Evolutionary conservation across 2,888 invertebrate species (phyloP), one percentile per base, ranked within the genome.

Genomic region (Coecobrya sp.): DNA sequence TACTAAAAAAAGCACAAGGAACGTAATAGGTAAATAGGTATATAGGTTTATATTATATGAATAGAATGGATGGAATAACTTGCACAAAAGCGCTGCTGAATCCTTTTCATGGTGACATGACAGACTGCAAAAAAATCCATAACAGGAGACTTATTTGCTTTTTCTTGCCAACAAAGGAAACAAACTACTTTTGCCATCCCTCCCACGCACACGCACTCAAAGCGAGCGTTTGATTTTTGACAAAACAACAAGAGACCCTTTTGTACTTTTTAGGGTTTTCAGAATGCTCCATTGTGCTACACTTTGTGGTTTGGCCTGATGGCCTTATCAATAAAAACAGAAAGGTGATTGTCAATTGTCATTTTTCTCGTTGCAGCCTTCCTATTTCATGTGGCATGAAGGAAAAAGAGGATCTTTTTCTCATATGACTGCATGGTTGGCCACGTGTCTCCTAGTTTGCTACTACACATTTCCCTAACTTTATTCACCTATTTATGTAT

Each of bases 261-360:
- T 68, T 68, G 68, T 68, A 68, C 30, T 27, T 68, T 68, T 68
- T 7, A 30, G 68, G 68, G 11, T 68, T 30, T 30, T 8, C 30
- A 30, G 13, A 68, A 27, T 30, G 30, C 30, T 2, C 68, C n/a
- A 13, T 68, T 68, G 16, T 7, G 68, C n/a, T n/a, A n/a, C 0
- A 27, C 2, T 30, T 68, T 0, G 68, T 16, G 68, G 30, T 68
- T 68, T 68, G 27, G 30, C 62, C 62, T 59, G 59, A 19, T 59
- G 59, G 59, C 59, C 19, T 68, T 68, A 68, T 68, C 68, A 30
- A 30, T 68, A 68, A 68, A 68, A 27, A 27, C 30, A 30, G 1
- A 68, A 30, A 68, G 68, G 30, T 68, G 65, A 65, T 65, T 65
- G 65, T 27, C 68, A 68, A 68, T 68, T 68, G 68, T 30, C 68